A percentile compares a stretch with the other conserved stretches of the same genome.
Evolutionary conservation across 1,140 invertebrate genomes (phyloP).

Genomic region (Tetramorium alpestre): DNA sequence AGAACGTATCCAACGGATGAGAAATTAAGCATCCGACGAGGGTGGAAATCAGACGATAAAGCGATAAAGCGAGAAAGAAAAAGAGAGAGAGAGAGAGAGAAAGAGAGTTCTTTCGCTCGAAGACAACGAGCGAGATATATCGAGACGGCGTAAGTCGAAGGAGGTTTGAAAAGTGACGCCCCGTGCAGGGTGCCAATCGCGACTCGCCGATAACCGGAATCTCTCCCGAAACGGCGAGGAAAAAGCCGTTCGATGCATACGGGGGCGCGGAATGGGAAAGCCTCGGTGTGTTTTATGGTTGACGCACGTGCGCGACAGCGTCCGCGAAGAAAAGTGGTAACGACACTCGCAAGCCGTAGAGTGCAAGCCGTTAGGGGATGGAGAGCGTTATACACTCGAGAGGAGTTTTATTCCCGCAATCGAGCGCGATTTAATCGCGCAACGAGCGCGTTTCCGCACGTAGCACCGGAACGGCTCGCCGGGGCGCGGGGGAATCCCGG

Average conservation of each 20-base stretch:
- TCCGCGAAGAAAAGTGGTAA: not conserved
- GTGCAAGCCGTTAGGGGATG: not conserved
- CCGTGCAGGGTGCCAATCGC: constrained; percentile 15
- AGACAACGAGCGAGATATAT: constrained; percentile 57
- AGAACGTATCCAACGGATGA: constrained; percentile 56
- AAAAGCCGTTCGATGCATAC: constrained; percentile 12
- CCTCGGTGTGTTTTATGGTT: constrained; percentile 15
- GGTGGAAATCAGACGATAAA: constrained; percentile 44
- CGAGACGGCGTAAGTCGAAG: constrained; percentile 10
- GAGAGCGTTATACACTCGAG: not conserved
- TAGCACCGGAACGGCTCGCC: no score
- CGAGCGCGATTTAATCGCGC: constrained; percentile 1
- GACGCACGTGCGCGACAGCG: not conserved
- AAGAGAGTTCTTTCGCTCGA: constrained; percentile 11
- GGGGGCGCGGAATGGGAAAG: not conserved
- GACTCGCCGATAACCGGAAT: constrained; percentile 48
- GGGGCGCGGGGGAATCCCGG: not conserved
- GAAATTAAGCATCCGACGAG: constrained; percentile 62
- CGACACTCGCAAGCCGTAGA: not conserved
- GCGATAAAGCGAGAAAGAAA: not conserved
- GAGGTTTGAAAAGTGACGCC: constrained; percentile 43
- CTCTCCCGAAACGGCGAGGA: constrained; percentile 2
- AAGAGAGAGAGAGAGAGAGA: not conserved
- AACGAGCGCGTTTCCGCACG: not conserved
- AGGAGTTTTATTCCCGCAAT: not conserved